Conservation (phyloP, 1,140 invertebrate species). For the Platyscapa corneri region DNA sequence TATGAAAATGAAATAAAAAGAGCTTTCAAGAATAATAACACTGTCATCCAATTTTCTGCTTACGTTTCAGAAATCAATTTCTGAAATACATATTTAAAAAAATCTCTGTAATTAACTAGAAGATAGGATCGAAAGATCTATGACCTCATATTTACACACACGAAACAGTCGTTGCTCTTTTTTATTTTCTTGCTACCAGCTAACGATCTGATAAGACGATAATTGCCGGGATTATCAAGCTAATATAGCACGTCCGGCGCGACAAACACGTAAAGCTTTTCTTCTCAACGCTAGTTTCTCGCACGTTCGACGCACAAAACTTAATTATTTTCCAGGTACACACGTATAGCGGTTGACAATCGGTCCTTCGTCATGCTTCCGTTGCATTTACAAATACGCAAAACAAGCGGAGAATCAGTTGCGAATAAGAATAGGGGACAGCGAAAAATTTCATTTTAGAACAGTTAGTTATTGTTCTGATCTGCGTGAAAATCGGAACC, state of each 20-base stretch:
- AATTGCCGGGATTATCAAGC: slow-evolving; percentile 9
- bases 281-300: background rate
- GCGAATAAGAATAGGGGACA: background rate
- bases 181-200: background rate
- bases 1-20: no score
- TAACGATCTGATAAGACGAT: slow-evolving; percentile 21
- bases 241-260: slow-evolving; percentile 11
- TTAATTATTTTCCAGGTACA: slow-evolving; percentile 21
- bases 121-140: background rate
- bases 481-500: background rate
- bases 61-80: background rate
- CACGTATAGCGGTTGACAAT: background rate
- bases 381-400: background rate
- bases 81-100: background rate
- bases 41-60: background rate
- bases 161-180: background rate
- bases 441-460: background rate
- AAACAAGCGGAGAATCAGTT: background rate
- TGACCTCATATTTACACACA: background rate
- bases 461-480: background rate
- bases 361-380: slow-evolving; percentile 19
- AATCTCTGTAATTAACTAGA: background rate
- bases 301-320: background rate
- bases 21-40: background rate
- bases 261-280: background rate